Evolutionary conservation across 2,888 invertebrate species (phyloP).

Genomic region (Pasiphila rectangulata): DNA sequence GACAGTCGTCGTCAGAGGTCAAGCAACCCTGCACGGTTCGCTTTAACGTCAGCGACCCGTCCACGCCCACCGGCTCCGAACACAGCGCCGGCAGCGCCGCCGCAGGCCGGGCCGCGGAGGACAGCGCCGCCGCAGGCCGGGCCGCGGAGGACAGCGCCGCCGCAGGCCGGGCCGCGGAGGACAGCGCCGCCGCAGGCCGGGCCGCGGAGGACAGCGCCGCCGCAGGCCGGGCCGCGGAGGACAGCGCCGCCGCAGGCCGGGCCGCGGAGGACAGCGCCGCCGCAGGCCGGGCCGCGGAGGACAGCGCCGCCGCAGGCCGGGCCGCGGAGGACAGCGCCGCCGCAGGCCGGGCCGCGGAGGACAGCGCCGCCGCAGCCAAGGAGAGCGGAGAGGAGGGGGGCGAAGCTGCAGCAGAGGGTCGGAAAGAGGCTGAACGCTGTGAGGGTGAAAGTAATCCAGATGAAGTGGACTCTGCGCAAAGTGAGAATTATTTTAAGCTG

Average conservation of each 20-base stretch:
- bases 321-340: constrained; percentile 39
- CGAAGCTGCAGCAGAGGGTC: not conserved
- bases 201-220: constrained; percentile 48
- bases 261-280: constrained; percentile 48
- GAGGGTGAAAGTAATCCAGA: constrained; percentile 4
- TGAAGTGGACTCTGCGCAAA: constrained; percentile 3
- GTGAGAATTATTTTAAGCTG: constrained; percentile 1
- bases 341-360: constrained; percentile 19
- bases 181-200: constrained; percentile 35
- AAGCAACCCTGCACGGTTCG: constrained; percentile 50
- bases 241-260: constrained; percentile 35
- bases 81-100: constrained; percentile 52
- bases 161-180: constrained; percentile 58
- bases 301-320: constrained; percentile 35
- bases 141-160: constrained; percentile 48
- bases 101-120: constrained; percentile 32
- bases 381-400: constrained; percentile 7
- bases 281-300: constrained; percentile 58
- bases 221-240: constrained; percentile 58
- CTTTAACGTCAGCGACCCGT: constrained; percentile 49
- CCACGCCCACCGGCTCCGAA: constrained; percentile 56
- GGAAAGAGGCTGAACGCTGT: not conserved
- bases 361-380: not conserved
- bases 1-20: constrained; percentile 52
- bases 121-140: constrained; percentile 31